A percentile compares a stretch with the other conserved stretches of the same genome.
These are phyloP conservation scores for Dromaius novaehollandiae DNA, from an alignment of 2,113 vertebrate genomes.

Conservation along the genomic window DNA sequence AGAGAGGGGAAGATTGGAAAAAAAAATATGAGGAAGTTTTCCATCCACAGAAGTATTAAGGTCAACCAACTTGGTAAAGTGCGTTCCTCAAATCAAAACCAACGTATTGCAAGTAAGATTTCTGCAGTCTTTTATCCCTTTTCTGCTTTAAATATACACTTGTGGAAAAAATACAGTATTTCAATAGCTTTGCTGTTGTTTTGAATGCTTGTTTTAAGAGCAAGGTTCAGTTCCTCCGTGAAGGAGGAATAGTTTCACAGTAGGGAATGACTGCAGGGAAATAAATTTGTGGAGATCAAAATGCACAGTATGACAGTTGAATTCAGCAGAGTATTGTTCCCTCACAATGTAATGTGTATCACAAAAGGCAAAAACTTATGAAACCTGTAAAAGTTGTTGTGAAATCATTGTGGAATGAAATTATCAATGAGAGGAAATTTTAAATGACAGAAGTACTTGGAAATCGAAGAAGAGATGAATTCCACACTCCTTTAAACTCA, in stretches of 20 bases:
- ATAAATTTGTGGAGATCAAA: background rate
- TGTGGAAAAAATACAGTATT: background rate
- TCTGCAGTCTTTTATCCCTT: background rate
- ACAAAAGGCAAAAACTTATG: background rate
- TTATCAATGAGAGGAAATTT: background rate
- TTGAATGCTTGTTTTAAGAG: background rate
- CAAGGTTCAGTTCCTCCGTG: background rate
- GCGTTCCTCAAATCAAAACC: background rate
- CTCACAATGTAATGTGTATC: background rate
- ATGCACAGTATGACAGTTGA: background rate
- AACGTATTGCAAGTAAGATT: background rate
- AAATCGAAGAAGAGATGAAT: background rate
- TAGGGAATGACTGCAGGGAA: background rate
- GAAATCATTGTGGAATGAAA: background rate
- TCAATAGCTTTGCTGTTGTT: background rate
- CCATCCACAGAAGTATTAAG: background rate
- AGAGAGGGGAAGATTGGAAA: background rate
- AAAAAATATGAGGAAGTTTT: background rate
- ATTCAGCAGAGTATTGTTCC: background rate
- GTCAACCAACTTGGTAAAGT: background rate
- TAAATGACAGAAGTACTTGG: background rate
- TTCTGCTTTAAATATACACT: background rate
- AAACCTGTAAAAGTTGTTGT: background rate
- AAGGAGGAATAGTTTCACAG: background rate
- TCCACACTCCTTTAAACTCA: background rate